Conservation (phyloP, 2,888 invertebrate species). For the Lissocephala sabroskyi region DNA sequence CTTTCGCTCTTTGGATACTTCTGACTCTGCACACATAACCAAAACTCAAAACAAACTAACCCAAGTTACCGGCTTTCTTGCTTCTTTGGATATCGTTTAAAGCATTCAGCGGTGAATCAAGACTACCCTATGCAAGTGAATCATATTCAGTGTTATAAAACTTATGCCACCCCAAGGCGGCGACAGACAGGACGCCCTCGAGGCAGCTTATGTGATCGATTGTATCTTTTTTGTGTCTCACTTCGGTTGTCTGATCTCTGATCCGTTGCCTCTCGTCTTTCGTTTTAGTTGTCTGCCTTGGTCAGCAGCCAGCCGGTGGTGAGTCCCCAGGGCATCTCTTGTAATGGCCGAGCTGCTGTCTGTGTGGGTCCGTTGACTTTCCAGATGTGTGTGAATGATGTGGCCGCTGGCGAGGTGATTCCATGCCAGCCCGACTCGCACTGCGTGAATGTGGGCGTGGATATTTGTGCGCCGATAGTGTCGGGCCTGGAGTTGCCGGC, state of each 20-base stretch:
- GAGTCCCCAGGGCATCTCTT: constrained; percentile 38
- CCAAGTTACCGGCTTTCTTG: constrained; percentile 55
- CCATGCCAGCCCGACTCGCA: constrained; percentile 52
- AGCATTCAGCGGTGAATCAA: constrained; percentile 42
- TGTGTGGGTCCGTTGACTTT: constrained; percentile 67
- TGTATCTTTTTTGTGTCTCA: background rate
- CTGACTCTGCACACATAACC: too few species aligned
- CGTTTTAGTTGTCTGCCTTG: constrained; percentile 56
- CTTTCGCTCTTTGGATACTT: too few species aligned
- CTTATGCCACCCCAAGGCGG: constrained; percentile 19
- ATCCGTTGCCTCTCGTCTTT: constrained; percentile 6
- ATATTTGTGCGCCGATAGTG: constrained; percentile 60
- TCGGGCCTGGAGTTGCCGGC: constrained; percentile 21
- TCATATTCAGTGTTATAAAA: constrained; percentile 30
- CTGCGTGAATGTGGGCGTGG: constrained; percentile 63
- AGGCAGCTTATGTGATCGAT: too few species aligned
- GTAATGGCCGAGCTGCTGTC: constrained; percentile 58
- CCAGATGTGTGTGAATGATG: constrained; percentile 45
- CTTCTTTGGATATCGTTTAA: constrained; percentile 54
- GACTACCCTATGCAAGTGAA: constrained; percentile 60
- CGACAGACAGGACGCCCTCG: too few species aligned
- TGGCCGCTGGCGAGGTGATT: constrained; percentile 39
- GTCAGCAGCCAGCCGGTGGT: constrained; percentile 37
- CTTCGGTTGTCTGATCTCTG: background rate
- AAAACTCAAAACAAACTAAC: constrained; percentile 25